Percentiles rank a stretch among this genome's conserved stretches.
phyloP scores from a whole-genome alignment of 1,140 invertebrate species.

The Macrocentrus cingulum region DNA sequence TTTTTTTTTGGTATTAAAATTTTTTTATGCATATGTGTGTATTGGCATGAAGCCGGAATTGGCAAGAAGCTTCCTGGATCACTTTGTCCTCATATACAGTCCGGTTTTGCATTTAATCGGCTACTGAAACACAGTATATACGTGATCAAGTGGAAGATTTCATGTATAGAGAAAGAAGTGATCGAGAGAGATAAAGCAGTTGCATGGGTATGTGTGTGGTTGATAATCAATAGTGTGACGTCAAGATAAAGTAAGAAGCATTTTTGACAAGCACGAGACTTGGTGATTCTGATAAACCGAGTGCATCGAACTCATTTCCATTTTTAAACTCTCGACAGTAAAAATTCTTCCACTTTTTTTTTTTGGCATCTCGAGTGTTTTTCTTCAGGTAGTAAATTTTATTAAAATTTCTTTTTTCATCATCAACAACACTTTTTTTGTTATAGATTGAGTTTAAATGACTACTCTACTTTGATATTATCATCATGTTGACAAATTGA shows the following conservation, averaged over 20 bases:
- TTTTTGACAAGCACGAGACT: not conserved
- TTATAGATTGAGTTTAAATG: no score
- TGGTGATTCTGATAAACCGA: constrained; percentile 38
- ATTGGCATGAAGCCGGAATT: not conserved
- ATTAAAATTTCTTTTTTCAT: no score
- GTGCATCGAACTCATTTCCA: constrained; percentile 43
- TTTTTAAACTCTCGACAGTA: not conserved
- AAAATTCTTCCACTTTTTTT: no score
- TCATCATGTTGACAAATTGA: not conserved
- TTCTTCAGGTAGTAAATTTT: no score
- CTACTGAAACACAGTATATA: constrained; percentile 19
- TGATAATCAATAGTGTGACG: constrained; percentile 43
- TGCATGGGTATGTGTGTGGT: constrained; percentile 23
- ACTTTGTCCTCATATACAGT: constrained; percentile 19
- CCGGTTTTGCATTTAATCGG: constrained; percentile 23
- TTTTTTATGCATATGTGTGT: no score
- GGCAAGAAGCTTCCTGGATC: constrained; percentile 10
- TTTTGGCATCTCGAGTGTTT: no score
- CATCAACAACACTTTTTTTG: no score
- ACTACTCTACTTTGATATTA: not conserved
- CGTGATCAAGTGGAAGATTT: not conserved
- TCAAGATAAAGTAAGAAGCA: constrained; percentile 19
- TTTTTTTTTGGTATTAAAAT: no score
- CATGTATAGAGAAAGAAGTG: not conserved
- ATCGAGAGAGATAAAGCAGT: not conserved